Evolutionary conservation across 2,797 vertebrate species (phyloP).

Genomic region (Lepus oiostolus): DNA sequence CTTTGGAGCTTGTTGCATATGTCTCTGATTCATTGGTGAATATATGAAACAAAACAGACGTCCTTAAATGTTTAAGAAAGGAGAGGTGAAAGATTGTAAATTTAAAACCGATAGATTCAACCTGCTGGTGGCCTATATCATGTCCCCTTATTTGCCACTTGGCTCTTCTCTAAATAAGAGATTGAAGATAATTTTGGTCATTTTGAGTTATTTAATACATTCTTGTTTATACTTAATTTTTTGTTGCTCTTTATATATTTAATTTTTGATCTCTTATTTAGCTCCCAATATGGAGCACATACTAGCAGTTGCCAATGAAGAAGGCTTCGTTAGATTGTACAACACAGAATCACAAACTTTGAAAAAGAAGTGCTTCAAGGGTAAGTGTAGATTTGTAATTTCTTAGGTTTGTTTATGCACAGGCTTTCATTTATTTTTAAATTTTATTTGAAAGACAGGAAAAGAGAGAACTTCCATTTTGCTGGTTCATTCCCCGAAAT

Average conservation of each 20-base stretch:
- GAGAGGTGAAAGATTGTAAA: neutral
- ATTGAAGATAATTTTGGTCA: slow-evolving; percentile 45
- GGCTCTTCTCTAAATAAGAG: neutral
- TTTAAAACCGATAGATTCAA: slow-evolving; percentile 3
- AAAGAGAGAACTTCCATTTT: too few species aligned
- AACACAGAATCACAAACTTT: slow-evolving; percentile 91
- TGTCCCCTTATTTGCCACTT: neutral
- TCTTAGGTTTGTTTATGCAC: slow-evolving; percentile 22
- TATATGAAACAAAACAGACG: slow-evolving; percentile 34
- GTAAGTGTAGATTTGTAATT: slow-evolving; percentile 85
- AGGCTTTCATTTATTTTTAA: neutral
- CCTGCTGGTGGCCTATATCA: neutral
- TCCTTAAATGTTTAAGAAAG: neutral
- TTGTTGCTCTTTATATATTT: neutral
- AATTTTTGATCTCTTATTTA: slow-evolving; percentile 83
- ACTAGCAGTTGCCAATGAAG: slow-evolving; percentile 96
- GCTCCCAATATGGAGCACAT: slow-evolving; percentile 88
- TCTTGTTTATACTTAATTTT: slow-evolving; percentile 25
- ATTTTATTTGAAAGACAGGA: too few species aligned
- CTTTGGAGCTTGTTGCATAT: slow-evolving; percentile 14
- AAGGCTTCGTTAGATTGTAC: slow-evolving; percentile 95
- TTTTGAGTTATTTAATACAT: slow-evolving; percentile 53
- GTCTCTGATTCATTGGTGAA: neutral
- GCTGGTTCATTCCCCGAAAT: too few species aligned
- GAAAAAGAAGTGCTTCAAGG: slow-evolving; percentile 91